Conservation (phyloP, 2,797 vertebrate genomes). For the Microchirus variegatus region DNA sequence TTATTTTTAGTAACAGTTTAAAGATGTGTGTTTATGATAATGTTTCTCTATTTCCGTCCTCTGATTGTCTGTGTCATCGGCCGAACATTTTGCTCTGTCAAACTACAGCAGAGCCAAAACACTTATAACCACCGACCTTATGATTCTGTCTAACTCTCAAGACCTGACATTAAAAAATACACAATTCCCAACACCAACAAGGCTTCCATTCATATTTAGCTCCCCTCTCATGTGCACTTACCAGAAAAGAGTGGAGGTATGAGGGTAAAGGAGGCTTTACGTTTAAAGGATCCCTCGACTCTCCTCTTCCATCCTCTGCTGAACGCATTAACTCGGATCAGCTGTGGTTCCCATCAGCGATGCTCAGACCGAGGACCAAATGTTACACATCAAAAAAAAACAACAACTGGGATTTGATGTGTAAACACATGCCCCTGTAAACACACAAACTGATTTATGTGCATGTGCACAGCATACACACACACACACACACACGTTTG, state of each 20-base stretch:
- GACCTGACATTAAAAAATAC: conserved; percentile 33
- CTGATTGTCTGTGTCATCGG: conserved; percentile 13
- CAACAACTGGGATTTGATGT: conserved; percentile 27
- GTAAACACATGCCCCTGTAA: conserved; percentile 40
- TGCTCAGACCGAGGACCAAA: conserved; percentile 58
- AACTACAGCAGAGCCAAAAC: conserved; percentile 21
- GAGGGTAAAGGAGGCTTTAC: conserved; percentile 40
- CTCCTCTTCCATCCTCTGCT: conserved; percentile 66
- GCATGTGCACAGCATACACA: conserved; percentile 22
- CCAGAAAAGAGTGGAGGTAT: conserved; percentile 6
- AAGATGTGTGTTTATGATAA: conserved; percentile 10
- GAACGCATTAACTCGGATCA: conserved; percentile 70
- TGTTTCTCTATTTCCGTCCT: conserved; percentile 10
- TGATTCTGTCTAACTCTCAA: conserved; percentile 36
- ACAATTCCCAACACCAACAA: conserved; percentile 27
- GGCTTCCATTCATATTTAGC: conserved; percentile 13
- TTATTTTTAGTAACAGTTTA: conserved; percentile 10
- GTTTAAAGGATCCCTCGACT: conserved; percentile 54
- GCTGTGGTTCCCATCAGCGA: conserved; percentile 75
- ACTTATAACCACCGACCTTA: conserved; percentile 13
- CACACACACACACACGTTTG: conserved; percentile 14
- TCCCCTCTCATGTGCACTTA: conserved; percentile 27
- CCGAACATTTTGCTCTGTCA: conserved; percentile 23
- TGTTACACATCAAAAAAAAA: conserved; percentile 51
- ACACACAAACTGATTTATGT: conserved; percentile 32